Evolutionary conservation across 1,140 invertebrate species (phyloP), one percentile per base, ranked within the genome.

Genomic region (Oryctes rhinoceros): DNA sequence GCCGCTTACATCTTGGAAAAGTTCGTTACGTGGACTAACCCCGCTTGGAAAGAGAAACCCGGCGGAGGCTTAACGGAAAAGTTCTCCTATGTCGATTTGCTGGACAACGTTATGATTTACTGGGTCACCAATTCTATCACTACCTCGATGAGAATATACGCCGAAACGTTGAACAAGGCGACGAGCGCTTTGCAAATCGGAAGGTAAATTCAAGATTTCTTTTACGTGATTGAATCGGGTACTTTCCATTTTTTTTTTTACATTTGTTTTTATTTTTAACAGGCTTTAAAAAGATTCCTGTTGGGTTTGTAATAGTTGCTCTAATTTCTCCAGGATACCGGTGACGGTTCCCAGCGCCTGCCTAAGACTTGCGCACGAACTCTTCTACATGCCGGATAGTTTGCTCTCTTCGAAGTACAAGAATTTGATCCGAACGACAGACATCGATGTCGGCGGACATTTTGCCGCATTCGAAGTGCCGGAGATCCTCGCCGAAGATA

Each of bases 21-120:
- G 85, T 94, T 94, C 83, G 91, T 93, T 2, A 90, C 90, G 1
- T 93, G 91, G 86, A 93, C 93, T 0, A 89, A 93, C 83, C 83
- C 80, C 0, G 53, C 37, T 20, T 39, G 79, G 37, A 76, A 82
- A 77, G 62, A 48, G 9, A 76, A 48, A 67, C 59, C 80, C 24
- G 79, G 80, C 65, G 79, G 81, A 18, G 79, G 79, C 3, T 77
- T 79, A 37, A 82, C 48, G 0, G 85, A 88, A 1, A 91, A 91
- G 81, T 93, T 90, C 84, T 87, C 89, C 5, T 85, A 91, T 49
- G 91, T 92, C 79, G 89, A 92, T 82, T 84, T 95, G 0, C 85
- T 96, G 2, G 94, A 94, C 80, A 94, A 94, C 84, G 88, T 95
- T 1, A 94, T 94, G 92, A 87, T 95, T 80, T 96, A 96, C 85